Evolutionary conservation across 1,140 invertebrate genomes (phyloP).

Genomic region (Nomia melanderi): DNA sequence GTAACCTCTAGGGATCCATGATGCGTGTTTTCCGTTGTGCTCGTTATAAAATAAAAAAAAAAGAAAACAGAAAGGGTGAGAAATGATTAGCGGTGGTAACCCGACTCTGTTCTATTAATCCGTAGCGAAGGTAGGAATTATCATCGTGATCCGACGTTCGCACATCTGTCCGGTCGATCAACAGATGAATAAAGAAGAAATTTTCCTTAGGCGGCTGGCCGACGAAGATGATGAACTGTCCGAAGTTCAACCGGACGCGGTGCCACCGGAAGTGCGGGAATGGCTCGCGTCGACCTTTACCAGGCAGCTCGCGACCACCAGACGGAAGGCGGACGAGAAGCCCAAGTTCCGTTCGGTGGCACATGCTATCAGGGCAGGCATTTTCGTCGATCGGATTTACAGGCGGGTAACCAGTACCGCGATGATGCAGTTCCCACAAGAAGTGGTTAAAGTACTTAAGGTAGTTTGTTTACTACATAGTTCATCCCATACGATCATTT

Average conservation of each 20-base stretch:
- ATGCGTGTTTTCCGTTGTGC: neutral
- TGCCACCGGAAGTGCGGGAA: slow-evolving; percentile 96
- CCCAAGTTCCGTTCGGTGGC: slow-evolving; percentile 96
- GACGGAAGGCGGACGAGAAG: slow-evolving; percentile 89
- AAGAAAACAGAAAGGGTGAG: neutral
- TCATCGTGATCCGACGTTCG: slow-evolving; percentile 31
- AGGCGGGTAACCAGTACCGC: slow-evolving; percentile 92
- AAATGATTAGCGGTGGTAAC: neutral
- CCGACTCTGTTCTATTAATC: slow-evolving; percentile 24
- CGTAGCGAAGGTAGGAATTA: slow-evolving; percentile 56
- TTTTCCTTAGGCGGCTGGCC: slow-evolving; percentile 84
- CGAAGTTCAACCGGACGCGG: slow-evolving; percentile 97
- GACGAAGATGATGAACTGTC: slow-evolving; percentile 97
- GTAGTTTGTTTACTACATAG: slow-evolving; percentile 80
- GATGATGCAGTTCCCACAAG: slow-evolving; percentile 93
- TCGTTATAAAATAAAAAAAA: neutral
- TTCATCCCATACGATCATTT: neutral
- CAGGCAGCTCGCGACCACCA: slow-evolving; percentile 89
- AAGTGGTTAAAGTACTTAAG: slow-evolving; percentile 93
- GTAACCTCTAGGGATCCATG: neutral
- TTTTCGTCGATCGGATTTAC: slow-evolving; percentile 98
- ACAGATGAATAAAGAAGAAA: neutral
- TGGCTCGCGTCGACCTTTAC: slow-evolving; percentile 99
- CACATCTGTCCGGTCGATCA: neutral
- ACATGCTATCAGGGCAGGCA: slow-evolving; percentile 98